Conservation (phyloP, 2,888 invertebrate species). For the Ernsta delagoae region DNA sequence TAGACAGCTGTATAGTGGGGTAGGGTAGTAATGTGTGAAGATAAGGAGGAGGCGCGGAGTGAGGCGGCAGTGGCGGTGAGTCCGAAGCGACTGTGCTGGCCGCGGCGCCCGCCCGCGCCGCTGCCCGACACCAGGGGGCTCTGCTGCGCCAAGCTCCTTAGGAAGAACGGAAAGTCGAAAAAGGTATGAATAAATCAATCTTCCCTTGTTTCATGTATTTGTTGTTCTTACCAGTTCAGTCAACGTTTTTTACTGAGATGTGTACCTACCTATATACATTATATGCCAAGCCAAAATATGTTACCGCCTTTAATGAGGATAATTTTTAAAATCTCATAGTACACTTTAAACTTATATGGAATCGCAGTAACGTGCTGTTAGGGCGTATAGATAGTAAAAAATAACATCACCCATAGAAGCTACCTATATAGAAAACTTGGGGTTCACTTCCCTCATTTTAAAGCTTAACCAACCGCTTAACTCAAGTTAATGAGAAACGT, state of each 20-base stretch:
- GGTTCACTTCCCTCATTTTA: background rate
- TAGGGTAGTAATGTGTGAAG: conserved; percentile 73
- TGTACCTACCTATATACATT: too few relatives aligned
- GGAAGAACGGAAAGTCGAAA: conserved; percentile 89
- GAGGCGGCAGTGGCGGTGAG: conserved; percentile 69
- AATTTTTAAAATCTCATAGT: too few relatives aligned
- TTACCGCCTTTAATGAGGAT: too few relatives aligned
- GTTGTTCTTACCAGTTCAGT: too few relatives aligned
- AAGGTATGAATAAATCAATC: too few relatives aligned
- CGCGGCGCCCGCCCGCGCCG: conserved; percentile 76
- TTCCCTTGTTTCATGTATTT: too few relatives aligned
- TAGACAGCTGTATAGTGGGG: conserved; percentile 47
- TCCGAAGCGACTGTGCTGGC: conserved; percentile 74
- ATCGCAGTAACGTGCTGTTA: too few relatives aligned
- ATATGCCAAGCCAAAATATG: too few relatives aligned
- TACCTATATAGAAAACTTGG: background rate
- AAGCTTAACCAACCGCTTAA: background rate
- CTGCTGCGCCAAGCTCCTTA: conserved; percentile 92
- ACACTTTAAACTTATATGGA: too few relatives aligned
- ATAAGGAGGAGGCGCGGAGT: conserved; percentile 76
- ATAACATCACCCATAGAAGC: too few relatives aligned
- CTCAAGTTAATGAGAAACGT: conserved; percentile 9
- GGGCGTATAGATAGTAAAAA: too few relatives aligned
- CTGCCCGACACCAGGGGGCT: conserved; percentile 90
- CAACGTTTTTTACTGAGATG: too few relatives aligned